Evolutionary conservation across 2,113 vertebrate genomes (phyloP), one percentile per base, ranked within the genome.

Genomic region (Saccopteryx bilineata): DNA sequence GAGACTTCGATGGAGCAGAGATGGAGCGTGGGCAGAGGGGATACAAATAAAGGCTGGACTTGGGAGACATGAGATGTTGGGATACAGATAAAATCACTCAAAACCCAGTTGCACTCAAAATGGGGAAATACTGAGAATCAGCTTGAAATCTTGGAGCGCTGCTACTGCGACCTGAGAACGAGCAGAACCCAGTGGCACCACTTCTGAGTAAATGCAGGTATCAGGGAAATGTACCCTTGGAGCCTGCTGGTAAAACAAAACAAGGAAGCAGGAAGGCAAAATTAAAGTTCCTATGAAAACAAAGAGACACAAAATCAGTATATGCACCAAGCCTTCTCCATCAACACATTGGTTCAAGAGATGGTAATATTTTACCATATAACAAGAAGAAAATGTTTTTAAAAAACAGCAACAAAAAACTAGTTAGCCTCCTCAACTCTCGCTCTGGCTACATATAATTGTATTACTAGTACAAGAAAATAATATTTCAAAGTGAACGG

Each of bases 401-500:
- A 31, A 84, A 39, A 39, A 39, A 39, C 39, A 39, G 39, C 39
- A 39, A 39, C 39, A 86, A 46, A 88, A 91, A 33, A 26, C 15
- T 80, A 60, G 9, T 81, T 81, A 54, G 39, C 52, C 18, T 87
- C 65, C 33, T 85, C 56, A 82, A 72, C 7, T 87, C 11, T 75
- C 31, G 39, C 17, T 80, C 60, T 76, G 68, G 19, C 71, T 88
- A 54, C 19, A 83, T 76, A 39, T 26, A 93, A 86, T 71, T 90
- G 7, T 85, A 79, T 90, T 86, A 75, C 7, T 65, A 74, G 31
- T 87, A 68, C 19, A 66, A 24, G 3, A 83, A 56, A 83, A 89
- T 33, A 90, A 21, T 28, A 60, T 76, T 82, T 72, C 61, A 87
- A 83, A 88, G 72, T 54, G 89, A 87, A 91, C 31, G 63, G 10